phyloP scores from a whole-genome alignment of 2,888 invertebrate genomes.

The Tiphia femorata region DNA sequence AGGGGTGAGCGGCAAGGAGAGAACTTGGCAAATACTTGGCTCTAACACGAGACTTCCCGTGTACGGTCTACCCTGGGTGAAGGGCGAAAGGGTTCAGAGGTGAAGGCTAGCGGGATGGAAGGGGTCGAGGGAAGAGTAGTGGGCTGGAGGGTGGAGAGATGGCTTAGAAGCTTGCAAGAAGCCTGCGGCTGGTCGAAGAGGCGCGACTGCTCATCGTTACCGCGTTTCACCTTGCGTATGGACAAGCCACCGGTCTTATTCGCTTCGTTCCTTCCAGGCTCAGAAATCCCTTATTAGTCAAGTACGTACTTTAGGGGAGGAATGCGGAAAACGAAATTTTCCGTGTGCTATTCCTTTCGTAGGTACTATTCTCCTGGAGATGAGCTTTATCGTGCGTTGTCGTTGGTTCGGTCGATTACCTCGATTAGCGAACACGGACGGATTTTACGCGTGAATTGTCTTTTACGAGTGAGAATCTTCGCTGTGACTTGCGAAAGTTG shows the following conservation, averaged over 20 bases:
- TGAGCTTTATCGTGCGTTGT: too few relatives aligned
- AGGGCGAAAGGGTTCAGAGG: conserved; percentile 40
- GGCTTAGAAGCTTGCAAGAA: conserved; percentile 19
- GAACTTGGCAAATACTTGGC: conserved; percentile 48
- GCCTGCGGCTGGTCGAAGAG: conserved; percentile 22
- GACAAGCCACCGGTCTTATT: too few relatives aligned
- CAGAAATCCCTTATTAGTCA: too few relatives aligned
- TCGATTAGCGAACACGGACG: too few relatives aligned
- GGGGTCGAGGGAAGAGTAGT: conserved; percentile 22
- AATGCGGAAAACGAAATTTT: too few relatives aligned
- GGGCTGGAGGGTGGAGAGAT: neutral
- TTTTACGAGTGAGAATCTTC: too few relatives aligned
- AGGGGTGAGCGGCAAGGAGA: conserved; percentile 19
- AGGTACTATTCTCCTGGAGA: too few relatives aligned
- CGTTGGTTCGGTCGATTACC: too few relatives aligned
- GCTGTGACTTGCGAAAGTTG: too few relatives aligned
- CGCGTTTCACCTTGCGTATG: conserved; percentile 25
- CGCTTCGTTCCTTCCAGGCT: conserved; percentile 2
- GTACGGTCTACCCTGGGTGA: conserved; percentile 36
- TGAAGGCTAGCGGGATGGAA: conserved; percentile 9
- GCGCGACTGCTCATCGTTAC: conserved; percentile 40
- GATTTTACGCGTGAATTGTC: too few relatives aligned
- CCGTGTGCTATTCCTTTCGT: too few relatives aligned
- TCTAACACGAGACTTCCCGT: conserved; percentile 40
- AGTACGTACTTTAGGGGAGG: too few relatives aligned